phyloP scores from a whole-genome alignment of 2,888 invertebrate genomes.

The Apamea epomidion region DNA sequence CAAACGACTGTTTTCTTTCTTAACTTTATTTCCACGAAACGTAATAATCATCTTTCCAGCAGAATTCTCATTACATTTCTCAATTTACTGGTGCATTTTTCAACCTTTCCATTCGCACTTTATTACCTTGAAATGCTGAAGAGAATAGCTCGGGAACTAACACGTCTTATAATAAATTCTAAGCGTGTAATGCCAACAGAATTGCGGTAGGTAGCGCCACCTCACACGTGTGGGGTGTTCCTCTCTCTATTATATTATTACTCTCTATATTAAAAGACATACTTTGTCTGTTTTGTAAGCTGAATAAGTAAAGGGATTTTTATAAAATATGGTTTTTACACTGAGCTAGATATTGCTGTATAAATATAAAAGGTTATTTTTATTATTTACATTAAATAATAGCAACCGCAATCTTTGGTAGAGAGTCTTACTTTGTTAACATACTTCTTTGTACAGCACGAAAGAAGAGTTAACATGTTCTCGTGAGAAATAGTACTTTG shows the following conservation, averaged over 20 bases:
- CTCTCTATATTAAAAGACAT: slow-evolving; percentile 58
- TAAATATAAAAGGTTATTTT: neutral
- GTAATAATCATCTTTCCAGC: slow-evolving; percentile 4
- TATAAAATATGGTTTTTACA: neutral
- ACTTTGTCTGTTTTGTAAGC: slow-evolving; percentile 42
- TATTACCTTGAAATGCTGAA: slow-evolving; percentile 44
- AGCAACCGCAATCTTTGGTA: neutral
- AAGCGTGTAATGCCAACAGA: slow-evolving; percentile 40
- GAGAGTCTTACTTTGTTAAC: neutral
- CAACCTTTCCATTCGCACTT: slow-evolving; percentile 34
- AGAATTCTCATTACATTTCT: slow-evolving; percentile 12
- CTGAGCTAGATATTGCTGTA: slow-evolving; percentile 1
- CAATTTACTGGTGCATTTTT: slow-evolving; percentile 43
- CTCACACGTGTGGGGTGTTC: slow-evolving; percentile 24
- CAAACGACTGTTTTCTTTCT: neutral
- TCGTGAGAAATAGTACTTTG: neutral
- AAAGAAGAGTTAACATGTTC: no score
- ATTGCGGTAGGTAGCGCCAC: slow-evolving; percentile 44
- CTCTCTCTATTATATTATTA: slow-evolving; percentile 43
- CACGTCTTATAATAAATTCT: slow-evolving; percentile 60
- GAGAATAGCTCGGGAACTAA: slow-evolving; percentile 46
- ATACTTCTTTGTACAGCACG: no score
- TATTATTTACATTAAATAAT: neutral
- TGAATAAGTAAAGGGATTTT: slow-evolving; percentile 13
- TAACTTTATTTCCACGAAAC: neutral